These are phyloP conservation scores for Synergus gifuensis DNA, from an alignment of 2,888 invertebrate genomes.

Conservation along the genomic window DNA sequence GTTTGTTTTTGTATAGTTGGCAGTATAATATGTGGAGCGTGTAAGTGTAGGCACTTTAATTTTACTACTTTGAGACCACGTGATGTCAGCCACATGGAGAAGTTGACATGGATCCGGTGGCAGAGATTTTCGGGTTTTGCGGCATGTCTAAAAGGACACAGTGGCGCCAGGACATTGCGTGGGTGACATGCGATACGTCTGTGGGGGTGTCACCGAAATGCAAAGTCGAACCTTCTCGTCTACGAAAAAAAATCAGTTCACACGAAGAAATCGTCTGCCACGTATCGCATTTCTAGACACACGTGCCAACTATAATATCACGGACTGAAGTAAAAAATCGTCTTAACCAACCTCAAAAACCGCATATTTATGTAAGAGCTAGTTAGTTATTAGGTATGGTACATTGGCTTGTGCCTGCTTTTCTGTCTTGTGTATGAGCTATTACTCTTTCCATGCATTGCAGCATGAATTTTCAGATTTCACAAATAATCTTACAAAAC, in stretches of 20 bases:
- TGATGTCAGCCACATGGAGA: slow-evolving; percentile 34
- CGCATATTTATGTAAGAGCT: background rate
- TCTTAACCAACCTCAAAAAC: background rate
- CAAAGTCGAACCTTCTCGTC: slow-evolving; percentile 38
- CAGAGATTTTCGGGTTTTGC: slow-evolving; percentile 48
- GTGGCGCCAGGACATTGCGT: slow-evolving; percentile 73
- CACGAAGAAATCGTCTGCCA: slow-evolving; percentile 45
- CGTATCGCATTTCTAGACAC: slow-evolving; percentile 11
- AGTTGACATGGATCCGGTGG: slow-evolving; percentile 49
- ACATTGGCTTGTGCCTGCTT: too few species aligned
- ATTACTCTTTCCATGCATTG: too few species aligned
- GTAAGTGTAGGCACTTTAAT: slow-evolving; percentile 27
- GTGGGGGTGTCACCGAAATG: slow-evolving; percentile 64
- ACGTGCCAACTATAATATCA: slow-evolving; percentile 25
- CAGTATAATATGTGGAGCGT: slow-evolving; percentile 28
- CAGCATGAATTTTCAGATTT: too few species aligned
- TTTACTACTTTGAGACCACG: slow-evolving; percentile 30
- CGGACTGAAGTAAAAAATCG: background rate
- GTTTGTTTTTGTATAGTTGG: slow-evolving; percentile 23
- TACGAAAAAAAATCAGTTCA: slow-evolving; percentile 55
- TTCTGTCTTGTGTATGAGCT: too few species aligned
- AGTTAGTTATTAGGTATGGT: background rate
- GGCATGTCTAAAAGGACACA: slow-evolving; percentile 63
- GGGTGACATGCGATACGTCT: slow-evolving; percentile 74
- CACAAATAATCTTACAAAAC: too few species aligned